Percentiles rank a stretch among this genome's conserved stretches.
Conservation (phyloP, 1,140 invertebrate species). For the Tetramorium parvispinum region DNA sequence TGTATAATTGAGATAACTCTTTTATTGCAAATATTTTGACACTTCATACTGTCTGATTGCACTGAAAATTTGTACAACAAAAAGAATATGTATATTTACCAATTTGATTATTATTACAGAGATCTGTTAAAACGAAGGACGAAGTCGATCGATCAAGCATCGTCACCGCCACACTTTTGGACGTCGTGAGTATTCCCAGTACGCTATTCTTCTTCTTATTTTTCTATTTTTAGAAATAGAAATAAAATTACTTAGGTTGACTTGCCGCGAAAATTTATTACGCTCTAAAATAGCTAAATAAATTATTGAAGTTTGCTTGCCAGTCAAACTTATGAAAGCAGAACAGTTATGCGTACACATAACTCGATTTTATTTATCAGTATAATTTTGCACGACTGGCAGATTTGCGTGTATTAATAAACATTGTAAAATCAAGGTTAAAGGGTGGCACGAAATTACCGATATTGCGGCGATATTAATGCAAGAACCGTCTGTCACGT, state of each 20-base stretch:
- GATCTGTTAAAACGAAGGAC: slow-evolving; percentile 19
- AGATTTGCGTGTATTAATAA: background rate
- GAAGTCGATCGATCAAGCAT: slow-evolving; percentile 76
- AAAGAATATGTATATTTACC: background rate
- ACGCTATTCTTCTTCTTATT: background rate
- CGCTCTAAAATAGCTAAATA: background rate
- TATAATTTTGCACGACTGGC: background rate
- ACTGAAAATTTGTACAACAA: background rate
- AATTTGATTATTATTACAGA: slow-evolving; percentile 11
- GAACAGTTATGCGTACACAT: background rate
- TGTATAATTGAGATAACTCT: background rate
- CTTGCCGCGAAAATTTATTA: background rate
- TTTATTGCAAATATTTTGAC: slow-evolving; percentile 12
- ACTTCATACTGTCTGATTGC: background rate
- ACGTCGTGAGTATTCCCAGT: slow-evolving; percentile 75
- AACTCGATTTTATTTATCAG: background rate
- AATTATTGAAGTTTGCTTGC: background rate
- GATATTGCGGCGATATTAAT: slow-evolving; percentile 77
- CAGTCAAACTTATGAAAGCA: background rate
- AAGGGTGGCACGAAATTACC: slow-evolving; percentile 81
- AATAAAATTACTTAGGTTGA: background rate
- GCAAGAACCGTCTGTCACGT: slow-evolving; percentile 75
- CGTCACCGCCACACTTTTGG: slow-evolving; percentile 77
- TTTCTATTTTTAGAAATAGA: background rate
- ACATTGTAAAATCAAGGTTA: slow-evolving; percentile 68